Base-by-base conservation (phyloP, 2,888 invertebrate genomes). In the Rugalucina vietnamica region DNA sequence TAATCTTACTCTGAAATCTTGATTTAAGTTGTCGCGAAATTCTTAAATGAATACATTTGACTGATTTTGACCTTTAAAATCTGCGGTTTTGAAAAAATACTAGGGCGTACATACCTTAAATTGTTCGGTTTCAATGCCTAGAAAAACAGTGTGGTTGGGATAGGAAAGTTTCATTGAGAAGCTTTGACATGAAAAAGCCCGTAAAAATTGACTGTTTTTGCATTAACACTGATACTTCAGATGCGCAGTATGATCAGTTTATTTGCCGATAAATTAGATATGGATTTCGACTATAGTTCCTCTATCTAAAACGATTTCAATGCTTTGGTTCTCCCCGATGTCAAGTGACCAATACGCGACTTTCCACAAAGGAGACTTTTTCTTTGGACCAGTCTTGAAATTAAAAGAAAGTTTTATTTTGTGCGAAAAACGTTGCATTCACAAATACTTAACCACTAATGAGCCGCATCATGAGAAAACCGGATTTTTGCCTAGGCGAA, bases 141-240 rank as follows among this genome's bases (percentile, higher is more conserved):
- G 34, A 65, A 65, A 65, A 65, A 65, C 32, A 65, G 65, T 34
- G 65, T 65, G 65, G 65, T 34, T 34, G 65, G 65, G 65, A 65
- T 65, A 34, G 32, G 21, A 65, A 65, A 34, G 18, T 4, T 34
- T 65, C 65, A 65, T 34, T 65, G 65, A 34, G 14, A 1, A 65
- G 34, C 32, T 65, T 54, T 34, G 32, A 24, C 10, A 18, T 43
- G 43, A 18, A 18, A 43, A 43, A 12, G 18, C 8, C 18, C 43
- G 43, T 43, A 43, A 43, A 8, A 18, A 12, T 43, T 8, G 18
- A 8, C 43, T 18, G 18, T 43, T 12, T 18, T 12, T 43, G 43
- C 43, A 8, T 43, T 12, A 18, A 8, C 10, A 12, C 43, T 18
- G 18, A 43, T 8, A 12, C 18, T 43, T 43, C 18, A 18, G 43